Evolutionary conservation across 37 sponge, comb jelly and placozoan species (phyloP), one percentile per base, ranked within the genome.

Genomic region (Hormiphora californensis): DNA sequence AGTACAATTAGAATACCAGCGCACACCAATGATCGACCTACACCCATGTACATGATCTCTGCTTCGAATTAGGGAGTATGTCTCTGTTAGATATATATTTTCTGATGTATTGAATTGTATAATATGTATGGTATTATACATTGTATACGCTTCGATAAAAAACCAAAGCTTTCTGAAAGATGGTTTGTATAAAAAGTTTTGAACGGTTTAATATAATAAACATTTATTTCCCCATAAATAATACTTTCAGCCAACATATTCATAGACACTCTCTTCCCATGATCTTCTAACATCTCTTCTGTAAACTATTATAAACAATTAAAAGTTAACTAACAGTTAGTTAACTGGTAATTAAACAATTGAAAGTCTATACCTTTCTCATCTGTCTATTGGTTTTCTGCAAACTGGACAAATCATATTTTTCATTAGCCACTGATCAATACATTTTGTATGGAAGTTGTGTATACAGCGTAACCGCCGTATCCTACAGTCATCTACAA

Each of bases 331-430:
- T n/a, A n/a, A n/a, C n/a, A n/a, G n/a, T n/a, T n/a, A n/a, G n/a
- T n/a, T n/a, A n/a, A n/a, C n/a, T n/a, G n/a, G n/a, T n/a, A n/a
- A n/a, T n/a, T n/a, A n/a, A n/a, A n/a, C n/a, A n/a, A n/a, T n/a
- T n/a, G n/a, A n/a, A n/a, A n/a, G n/a, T n/a, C n/a, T n/a, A n/a
- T n/a, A n/a, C n/a, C n/a, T n/a, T n/a, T n/a, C n/a, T n/a, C n/a
- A n/a, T n/a, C n/a, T n/a, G 3, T 43, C 19, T n/a, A 73, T 73
- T 1, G 81, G 43, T 28, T 73, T 73, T 33, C 81, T 22, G 22
- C 81, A 73, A 17, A 73, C 81, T 40, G 81, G 81, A 41, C 81
- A 73, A 4, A 73, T 73, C 81, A 73, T 73, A 30, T 73, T 73
- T 46, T 73, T 73, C 44, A 43, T 73, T 33, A 73, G 22, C 81